Base-by-base conservation (phyloP, 2,888 invertebrate species). In the Cheilosia grossa region DNA sequence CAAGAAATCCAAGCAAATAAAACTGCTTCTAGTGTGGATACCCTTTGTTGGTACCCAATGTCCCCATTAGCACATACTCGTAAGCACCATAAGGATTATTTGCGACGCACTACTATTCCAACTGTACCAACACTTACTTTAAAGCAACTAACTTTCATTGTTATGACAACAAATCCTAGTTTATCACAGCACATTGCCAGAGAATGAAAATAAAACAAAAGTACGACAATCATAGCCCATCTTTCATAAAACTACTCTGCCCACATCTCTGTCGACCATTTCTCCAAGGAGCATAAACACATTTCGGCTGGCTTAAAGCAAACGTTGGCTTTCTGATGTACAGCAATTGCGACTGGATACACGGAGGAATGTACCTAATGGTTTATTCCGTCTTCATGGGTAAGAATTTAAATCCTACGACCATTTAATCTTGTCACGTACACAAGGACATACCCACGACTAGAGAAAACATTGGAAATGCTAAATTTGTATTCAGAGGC, bases 361-460 rank as follows among this genome's bases (percentile, higher is more conserved):
- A 13, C 49, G 19, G 2, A 51, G 13, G 24, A 21, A 24, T 49
- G 44, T 44, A 44, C 21, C 10, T 17, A 21, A 21, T 24, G 51
- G 15, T 15, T 21, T 51, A 24, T 54, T 30, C 30, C 10, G 6
- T 7, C 13, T n/a, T 54, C n/a, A 9, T 54, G 10, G 56, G 1
- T 10, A 13, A 24, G 33, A 17, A 37, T 37, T 17, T 37, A 37
- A 56, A 51, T 5, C 15, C 21, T 51, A 13, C 24, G 24, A 10
- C 51, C 13, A 24, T 24, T 51, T 15, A 51, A 47, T 17, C 47
- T 47, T 47, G 17, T 51, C 51, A 51, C 51, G 51, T 51, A 21
- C 13, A 49, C 21, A 47, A 9, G n/a, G 44, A 47, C 13, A 13
- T 21, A 1, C 17, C 44, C n/a, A 44, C 17, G 13, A 49, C 5